Evolutionary conservation across 2,797 vertebrate species (phyloP).

Genomic region (Sebastes iracundus): DNA sequence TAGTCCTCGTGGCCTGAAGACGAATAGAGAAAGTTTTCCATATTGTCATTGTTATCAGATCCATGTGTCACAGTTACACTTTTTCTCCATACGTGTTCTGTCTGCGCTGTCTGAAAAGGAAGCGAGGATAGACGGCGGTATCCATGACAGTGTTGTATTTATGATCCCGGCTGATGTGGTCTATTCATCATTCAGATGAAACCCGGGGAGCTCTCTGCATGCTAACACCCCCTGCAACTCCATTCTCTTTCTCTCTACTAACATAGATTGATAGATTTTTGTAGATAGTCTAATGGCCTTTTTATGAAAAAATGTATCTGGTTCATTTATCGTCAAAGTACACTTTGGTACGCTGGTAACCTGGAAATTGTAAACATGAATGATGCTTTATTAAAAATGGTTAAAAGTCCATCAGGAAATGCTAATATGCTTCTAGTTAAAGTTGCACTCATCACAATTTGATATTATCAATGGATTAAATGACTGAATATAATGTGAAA

Average conservation of each 20-base stretch:
- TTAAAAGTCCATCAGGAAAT: background rate
- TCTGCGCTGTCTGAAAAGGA: background rate
- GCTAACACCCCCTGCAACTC: slow-evolving; percentile 37
- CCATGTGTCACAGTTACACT: background rate
- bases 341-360: background rate
- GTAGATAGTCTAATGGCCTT: background rate
- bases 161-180: slow-evolving; percentile 33
- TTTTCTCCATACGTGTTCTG: background rate
- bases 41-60: background rate
- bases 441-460: background rate
- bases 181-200: slow-evolving; percentile 64
- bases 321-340: slow-evolving; percentile 5
- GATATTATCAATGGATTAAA: background rate
- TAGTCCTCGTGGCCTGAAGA: background rate
- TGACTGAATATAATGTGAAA: background rate
- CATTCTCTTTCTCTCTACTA: background rate
- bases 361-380: background rate
- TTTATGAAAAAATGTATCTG: slow-evolving; percentile 20
- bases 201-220: slow-evolving; percentile 39
- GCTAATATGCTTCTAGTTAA: background rate
- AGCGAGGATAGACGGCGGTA: background rate
- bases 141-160: slow-evolving; percentile 24
- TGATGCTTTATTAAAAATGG: background rate
- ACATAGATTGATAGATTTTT: slow-evolving; percentile 24
- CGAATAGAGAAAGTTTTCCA: background rate